phyloP scores from a whole-genome alignment of 2,113 vertebrate genomes.

The Myxocyprinus asiaticus region DNA sequence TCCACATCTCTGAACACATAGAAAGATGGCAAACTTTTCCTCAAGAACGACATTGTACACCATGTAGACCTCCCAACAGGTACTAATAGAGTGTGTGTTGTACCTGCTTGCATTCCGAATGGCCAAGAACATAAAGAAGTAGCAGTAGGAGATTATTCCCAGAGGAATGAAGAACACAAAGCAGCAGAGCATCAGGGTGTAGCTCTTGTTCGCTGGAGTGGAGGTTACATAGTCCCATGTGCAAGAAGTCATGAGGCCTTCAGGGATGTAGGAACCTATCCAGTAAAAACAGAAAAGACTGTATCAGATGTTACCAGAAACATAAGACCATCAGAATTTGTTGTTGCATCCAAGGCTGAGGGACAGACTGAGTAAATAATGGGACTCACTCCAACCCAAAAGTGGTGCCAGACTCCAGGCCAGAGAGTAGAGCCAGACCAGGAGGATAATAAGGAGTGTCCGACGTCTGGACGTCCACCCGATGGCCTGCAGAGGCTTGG shows the following conservation, averaged over 20 bases:
- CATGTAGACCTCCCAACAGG: no score
- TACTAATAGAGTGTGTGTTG: neutral
- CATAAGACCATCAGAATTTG: no score
- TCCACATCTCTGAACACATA: conserved; percentile 78
- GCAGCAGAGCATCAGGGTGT: conserved; percentile 85
- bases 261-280: conserved; percentile 81
- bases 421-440: conserved; percentile 83
- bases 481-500: conserved; percentile 79
- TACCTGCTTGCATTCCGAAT: conserved; percentile 80
- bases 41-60: no score
- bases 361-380: neutral
- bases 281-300: neutral
- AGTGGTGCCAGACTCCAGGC: conserved; percentile 87
- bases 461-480: conserved; percentile 77
- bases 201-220: conserved; percentile 80
- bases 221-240: conserved; percentile 86
- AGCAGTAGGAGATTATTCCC: conserved; percentile 81
- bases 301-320: neutral
- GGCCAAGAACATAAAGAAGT: conserved; percentile 84
- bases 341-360: no score
- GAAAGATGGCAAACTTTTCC: neutral
- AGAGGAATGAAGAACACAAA: conserved; percentile 86
- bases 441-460: conserved; percentile 73
- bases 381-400: conserved; percentile 87
- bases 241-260: conserved; percentile 85